Conservation (phyloP, 1,140 invertebrate genomes). For the Drosophila virilis region DNA sequence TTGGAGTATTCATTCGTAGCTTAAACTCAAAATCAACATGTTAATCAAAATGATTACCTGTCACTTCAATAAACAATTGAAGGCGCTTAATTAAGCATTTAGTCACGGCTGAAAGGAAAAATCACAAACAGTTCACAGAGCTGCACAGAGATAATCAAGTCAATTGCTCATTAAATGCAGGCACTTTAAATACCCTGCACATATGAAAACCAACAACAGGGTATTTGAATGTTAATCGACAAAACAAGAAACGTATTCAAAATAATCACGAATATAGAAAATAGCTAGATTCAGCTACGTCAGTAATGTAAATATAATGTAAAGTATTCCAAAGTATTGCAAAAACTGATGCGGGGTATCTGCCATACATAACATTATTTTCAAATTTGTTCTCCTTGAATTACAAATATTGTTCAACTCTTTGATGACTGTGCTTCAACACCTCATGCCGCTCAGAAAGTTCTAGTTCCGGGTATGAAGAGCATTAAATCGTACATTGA, state of each 20-base stretch:
- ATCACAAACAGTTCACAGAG: conserved; percentile 35
- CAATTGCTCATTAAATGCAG: background rate
- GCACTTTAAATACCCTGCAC: background rate
- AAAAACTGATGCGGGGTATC: background rate
- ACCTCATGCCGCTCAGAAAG: background rate
- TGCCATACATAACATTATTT: too few relatives aligned
- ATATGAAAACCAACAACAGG: background rate
- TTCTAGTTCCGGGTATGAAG: conserved; percentile 5
- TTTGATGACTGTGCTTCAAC: background rate
- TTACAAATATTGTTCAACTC: background rate
- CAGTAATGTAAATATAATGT: background rate
- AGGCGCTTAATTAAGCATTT: conserved; percentile 30
- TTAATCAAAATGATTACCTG: conserved; percentile 58
- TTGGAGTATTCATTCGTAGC: background rate
- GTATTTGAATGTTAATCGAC: too few relatives aligned
- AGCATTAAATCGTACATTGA: background rate
- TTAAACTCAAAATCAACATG: conserved; percentile 16
- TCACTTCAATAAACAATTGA: conserved; percentile 40
- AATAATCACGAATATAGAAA: too few relatives aligned
- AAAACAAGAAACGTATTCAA: too few relatives aligned
- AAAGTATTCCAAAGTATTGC: background rate
- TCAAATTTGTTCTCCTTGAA: background rate
- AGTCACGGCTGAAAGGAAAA: conserved; percentile 42
- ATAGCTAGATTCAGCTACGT: too few relatives aligned
- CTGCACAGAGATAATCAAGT: conserved; percentile 20